Base-by-base conservation (phyloP, 2,113 vertebrate genomes). In the Stegastes partitus region DNA sequence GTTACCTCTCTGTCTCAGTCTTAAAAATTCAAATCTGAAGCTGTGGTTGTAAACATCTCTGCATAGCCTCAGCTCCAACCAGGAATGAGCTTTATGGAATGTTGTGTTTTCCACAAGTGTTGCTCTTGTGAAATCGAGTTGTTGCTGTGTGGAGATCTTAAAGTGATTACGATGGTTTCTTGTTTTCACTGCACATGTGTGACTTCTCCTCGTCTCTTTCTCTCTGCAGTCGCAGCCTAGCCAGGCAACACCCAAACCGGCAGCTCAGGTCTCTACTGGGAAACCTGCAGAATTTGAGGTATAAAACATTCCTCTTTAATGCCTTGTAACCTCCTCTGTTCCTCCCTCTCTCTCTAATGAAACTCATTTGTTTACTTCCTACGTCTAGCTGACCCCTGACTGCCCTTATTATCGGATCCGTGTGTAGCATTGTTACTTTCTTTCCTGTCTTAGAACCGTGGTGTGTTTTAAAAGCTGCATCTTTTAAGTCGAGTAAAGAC, bases 251-350 rank as follows among this genome's bases (percentile, higher is more conserved):
- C 82, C 93, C 72, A 91, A 87, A 71, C 68, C 89, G 28, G 73
- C 87, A 59, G 82, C 91, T 65, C 91, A 91, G 87, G 93, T 79
- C 73, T 86, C 94, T 63, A 62, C 85, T 1, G 74, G 45, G 71
- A 94, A 91, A 72, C 87, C 93, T 61, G 82, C 94, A 50, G 82
- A 93, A 82, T 86, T 84, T n/a, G 93, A 95, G 95, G 95, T 95
- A 94, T 23, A 8, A 55, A 42, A 26, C 59, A 34, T 72, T 78
- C 42, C 6, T 76, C 61, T 39, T n/a, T 39, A 15, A 54, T 28
- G 11, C 19, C 28, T 26, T 39, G 21, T 39, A 34, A 57, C 28
- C 54, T 73, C 56, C 62, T 31, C 58, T 77, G 18, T 56, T 22
- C 14, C n/a, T 3, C 2, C 7, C 34, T 11, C 5, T 42, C 10